Evolutionary conservation across 2,113 vertebrate species (phyloP).

Genomic region (Pipa parva): DNA sequence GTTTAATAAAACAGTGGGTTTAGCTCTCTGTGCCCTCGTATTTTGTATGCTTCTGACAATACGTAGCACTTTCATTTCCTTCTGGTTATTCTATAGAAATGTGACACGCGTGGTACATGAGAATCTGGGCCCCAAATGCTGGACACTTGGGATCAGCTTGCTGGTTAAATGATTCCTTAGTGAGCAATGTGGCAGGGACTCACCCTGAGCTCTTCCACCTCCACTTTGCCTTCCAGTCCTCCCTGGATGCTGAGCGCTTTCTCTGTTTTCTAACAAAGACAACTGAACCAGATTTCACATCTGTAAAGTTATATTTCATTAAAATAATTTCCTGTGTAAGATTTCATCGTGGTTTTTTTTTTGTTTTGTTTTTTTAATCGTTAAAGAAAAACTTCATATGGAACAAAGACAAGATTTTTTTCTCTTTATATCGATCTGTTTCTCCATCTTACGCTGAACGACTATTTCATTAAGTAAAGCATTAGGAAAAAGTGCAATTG

Average conservation of each 20-base stretch:
- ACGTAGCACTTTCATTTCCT: too few relatives aligned
- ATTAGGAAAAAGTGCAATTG: too few relatives aligned
- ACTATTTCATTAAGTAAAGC: too few relatives aligned
- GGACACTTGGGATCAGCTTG: neutral
- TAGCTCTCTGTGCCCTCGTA: constrained; percentile 73
- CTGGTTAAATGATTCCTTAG: neutral
- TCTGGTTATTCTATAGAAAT: neutral
- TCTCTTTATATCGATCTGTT: too few relatives aligned
- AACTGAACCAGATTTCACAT: neutral
- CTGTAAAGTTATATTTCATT: neutral
- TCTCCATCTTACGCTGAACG: too few relatives aligned
- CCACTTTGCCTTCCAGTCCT: neutral
- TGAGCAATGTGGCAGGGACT: neutral
- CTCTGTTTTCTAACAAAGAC: neutral
- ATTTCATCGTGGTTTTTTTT: neutral
- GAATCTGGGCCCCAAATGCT: neutral
- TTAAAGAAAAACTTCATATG: too few relatives aligned
- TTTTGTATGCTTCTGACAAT: constrained; percentile 62
- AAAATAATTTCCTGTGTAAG: neutral
- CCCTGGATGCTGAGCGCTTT: neutral
- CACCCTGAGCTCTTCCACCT: neutral
- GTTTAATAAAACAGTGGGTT: constrained; percentile 71
- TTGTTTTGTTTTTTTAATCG: too few relatives aligned
- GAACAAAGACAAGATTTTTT: too few relatives aligned
- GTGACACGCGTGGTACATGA: neutral